Evolutionary conservation across 2,888 invertebrate species (phyloP), one percentile per base, ranked within the genome.

Genomic region (Gari tellinella): DNA sequence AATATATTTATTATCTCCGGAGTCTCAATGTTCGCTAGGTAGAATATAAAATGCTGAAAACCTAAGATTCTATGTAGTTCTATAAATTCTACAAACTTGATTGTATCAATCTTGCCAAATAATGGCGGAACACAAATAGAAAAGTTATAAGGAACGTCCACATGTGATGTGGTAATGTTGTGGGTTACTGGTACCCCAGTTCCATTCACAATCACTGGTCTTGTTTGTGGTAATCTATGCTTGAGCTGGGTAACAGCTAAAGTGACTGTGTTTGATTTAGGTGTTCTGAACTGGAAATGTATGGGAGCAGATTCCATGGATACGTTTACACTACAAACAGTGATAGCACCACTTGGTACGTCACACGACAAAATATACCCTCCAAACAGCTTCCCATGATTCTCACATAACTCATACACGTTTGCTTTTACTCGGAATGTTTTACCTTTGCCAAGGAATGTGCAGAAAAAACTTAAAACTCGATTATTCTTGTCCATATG

Each of bases 91-190:
- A 90, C 68, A 46, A 90, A 75, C 14, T 77, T 65, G 5, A 75
- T 61, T 37, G 70, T 53, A 19, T 78, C 74, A 23, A 88, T 73
- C 14, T 73, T 77, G 8, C 90, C 90, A 72, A 88, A 88, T 31
- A 90, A 67, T 15, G 90, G 89, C 0, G 90, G 88, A 40, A 89
- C 82, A 83, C 90, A 90, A 12, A 89, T 81, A 10, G 83, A 84
- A 68, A 82, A 88, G 19, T 85, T 76, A 53, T 45, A 57, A 14
- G 57, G 43, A 45, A 45, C 26, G 3, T 19, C 14, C 15, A 38
- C 21, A 1, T n/a, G 14, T 10, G n/a, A 41, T 21, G 31, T 23
- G 5, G 12, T 4, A 41, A 23, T 15, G 3, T 7, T 55, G 15
- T 8, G 10, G 12, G n/a, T 19, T 10, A 23, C n/a, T 14, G 7